phyloP scores from a whole-genome alignment of 2,113 vertebrate species.

The Hydropotes inermis region DNA sequence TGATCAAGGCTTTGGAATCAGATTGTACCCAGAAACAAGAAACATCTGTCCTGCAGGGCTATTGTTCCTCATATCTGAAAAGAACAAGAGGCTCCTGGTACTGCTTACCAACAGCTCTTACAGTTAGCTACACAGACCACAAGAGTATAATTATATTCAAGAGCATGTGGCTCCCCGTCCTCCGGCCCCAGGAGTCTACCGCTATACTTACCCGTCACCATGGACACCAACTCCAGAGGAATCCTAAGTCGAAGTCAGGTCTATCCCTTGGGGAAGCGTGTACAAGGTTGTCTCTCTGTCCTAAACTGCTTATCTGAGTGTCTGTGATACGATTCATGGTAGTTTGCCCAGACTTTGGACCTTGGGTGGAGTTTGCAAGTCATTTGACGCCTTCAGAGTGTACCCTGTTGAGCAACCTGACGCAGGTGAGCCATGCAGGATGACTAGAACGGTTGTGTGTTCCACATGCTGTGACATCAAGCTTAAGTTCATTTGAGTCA shows the following conservation, averaged over 20 bases:
- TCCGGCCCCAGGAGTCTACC: neutral
- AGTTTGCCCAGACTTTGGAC: slow-evolving; percentile 2
- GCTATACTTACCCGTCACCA: neutral
- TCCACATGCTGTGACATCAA: neutral
- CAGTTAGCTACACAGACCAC: slow-evolving; percentile 70
- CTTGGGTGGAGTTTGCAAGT: slow-evolving; percentile 22
- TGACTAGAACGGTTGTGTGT: neutral
- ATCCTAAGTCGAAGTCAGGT: neutral
- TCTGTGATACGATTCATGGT: neutral
- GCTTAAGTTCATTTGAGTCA: slow-evolving; percentile 36
- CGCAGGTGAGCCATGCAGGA: neutral
- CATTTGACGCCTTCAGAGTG: neutral
- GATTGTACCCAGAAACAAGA: slow-evolving; percentile 70
- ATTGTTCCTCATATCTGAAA: slow-evolving; percentile 75
- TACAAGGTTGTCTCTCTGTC: neutral
- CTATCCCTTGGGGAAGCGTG: neutral
- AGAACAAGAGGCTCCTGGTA: slow-evolving; percentile 72
- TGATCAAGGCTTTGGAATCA: slow-evolving; percentile 54
- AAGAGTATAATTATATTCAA: neutral
- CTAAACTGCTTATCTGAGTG: neutral
- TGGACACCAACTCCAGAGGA: neutral
- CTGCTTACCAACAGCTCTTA: slow-evolving; percentile 62
- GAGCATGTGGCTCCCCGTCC: neutral
- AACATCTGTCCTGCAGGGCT: slow-evolving; percentile 62
- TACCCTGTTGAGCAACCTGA: slow-evolving; percentile 37